phyloP scores from a whole-genome alignment of 2,888 invertebrate species.

The Selenia dentaria region DNA sequence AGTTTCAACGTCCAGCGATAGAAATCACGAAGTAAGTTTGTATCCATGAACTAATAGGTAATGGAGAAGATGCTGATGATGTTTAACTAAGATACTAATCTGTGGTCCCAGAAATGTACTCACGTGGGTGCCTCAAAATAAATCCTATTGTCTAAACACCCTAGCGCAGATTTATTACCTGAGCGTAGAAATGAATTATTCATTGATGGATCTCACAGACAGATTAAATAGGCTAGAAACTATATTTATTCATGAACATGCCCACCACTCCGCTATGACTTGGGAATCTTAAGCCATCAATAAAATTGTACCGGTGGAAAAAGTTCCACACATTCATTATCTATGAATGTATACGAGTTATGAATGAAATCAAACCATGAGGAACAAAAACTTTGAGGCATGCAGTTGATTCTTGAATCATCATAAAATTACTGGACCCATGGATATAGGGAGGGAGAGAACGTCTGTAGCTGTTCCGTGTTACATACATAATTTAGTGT shows the following conservation, averaged over 20 bases:
- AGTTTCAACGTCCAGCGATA: no score
- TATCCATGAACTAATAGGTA: no score
- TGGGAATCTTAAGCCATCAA: constrained; percentile 28
- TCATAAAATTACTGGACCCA: no score
- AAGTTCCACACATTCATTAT: constrained; percentile 7
- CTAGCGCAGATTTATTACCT: constrained; percentile 36
- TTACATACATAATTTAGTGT: no score
- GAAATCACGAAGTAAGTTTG: no score
- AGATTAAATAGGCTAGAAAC: constrained; percentile 30
- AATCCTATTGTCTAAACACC: background rate
- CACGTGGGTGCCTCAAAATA: background rate
- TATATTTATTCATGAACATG: constrained; percentile 51
- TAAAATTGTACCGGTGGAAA: constrained; percentile 16
- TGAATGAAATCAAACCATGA: constrained; percentile 2
- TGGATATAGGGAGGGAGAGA: no score
- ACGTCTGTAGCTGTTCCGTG: no score
- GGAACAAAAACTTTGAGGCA: constrained; percentile 10
- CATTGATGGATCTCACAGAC: constrained; percentile 46
- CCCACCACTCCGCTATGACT: constrained; percentile 15
- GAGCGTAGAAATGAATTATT: constrained; percentile 45
- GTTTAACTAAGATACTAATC: no score
- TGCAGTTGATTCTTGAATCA: background rate
- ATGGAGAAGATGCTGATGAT: no score
- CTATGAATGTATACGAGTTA: constrained; percentile 13
- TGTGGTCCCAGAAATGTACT: no score